Percentiles rank a stretch among this genome's conserved stretches.
Evolutionary conservation across 2,797 vertebrate species (phyloP).

Genomic region (Enteromius viviparus): DNA sequence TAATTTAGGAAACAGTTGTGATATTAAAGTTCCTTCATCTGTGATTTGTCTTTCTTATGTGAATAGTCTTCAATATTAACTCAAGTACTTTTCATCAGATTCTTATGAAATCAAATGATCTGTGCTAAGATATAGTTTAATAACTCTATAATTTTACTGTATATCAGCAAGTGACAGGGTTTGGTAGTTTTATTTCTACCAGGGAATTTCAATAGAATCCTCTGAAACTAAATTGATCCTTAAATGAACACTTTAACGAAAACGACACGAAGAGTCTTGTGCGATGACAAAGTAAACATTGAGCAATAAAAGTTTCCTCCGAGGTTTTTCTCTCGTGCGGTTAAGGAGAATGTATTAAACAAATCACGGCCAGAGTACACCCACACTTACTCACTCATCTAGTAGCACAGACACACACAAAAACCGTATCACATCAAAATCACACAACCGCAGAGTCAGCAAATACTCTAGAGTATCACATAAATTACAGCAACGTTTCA

Average conservation of each 20-base stretch:
- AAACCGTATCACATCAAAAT: constrained; percentile 60
- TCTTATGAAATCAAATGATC: neutral
- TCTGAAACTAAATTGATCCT: neutral
- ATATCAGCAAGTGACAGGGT: neutral
- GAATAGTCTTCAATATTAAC: neutral
- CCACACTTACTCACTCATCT: constrained; percentile 22
- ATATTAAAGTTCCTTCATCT: neutral
- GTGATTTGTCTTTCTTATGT: neutral
- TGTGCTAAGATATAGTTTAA: neutral
- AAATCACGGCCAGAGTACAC: neutral
- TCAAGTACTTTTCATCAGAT: neutral
- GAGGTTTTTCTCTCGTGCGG: neutral
- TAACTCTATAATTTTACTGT: neutral
- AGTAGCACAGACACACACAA: constrained; percentile 5
- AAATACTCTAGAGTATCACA: constrained; percentile 54
- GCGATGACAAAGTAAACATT: constrained; percentile 15
- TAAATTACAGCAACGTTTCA: constrained; percentile 67
- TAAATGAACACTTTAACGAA: neutral
- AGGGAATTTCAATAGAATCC: neutral
- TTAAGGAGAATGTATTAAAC: constrained; percentile 12
- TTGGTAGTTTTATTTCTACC: neutral
- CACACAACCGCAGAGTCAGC: constrained; percentile 61
- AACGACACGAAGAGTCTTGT: neutral
- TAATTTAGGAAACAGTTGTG: neutral
- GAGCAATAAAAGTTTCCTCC: neutral